Conservation (phyloP, 2,888 invertebrate species). For the Nomada fabriciana region DNA sequence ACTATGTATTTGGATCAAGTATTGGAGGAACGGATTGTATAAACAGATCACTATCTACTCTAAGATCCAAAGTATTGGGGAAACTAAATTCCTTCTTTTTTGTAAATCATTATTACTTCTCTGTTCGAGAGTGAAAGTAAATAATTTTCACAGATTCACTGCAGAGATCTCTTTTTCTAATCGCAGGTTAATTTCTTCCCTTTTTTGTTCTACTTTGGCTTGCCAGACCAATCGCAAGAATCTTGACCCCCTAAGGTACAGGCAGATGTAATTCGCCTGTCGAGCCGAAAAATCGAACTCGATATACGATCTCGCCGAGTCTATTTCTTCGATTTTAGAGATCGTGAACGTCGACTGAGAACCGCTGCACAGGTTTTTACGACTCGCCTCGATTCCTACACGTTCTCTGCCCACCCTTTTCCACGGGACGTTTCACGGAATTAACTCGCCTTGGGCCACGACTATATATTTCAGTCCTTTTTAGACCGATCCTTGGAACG, state of each 20-base stretch:
- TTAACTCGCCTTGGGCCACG: conserved; percentile 48
- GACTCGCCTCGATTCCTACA: conserved; percentile 44
- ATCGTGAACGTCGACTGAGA: conserved; percentile 1
- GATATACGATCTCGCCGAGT: background rate
- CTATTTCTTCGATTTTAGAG: background rate
- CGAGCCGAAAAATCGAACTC: background rate
- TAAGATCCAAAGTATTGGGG: too few species aligned
- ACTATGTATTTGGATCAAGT: too few species aligned
- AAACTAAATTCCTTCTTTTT: too few species aligned
- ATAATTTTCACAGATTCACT: too few species aligned
- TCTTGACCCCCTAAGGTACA: background rate
- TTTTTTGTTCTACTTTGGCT: too few species aligned
- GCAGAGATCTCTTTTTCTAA: too few species aligned
- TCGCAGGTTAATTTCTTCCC: too few species aligned
- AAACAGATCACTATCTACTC: too few species aligned
- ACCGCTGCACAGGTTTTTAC: conserved; percentile 45
- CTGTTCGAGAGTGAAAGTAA: too few species aligned
- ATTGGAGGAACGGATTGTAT: too few species aligned
- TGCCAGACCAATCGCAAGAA: too few species aligned
- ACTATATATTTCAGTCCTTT: conserved; percentile 35
- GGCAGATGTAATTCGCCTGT: background rate
- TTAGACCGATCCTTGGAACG: conserved; percentile 32
- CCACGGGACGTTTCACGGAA: conserved; percentile 43
- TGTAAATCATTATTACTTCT: too few species aligned
- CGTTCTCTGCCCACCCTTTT: conserved; percentile 36